These are phyloP conservation scores for Chromobotia macracanthus DNA, from an alignment of 2,797 vertebrate genomes.

Conservation along the genomic window DNA sequence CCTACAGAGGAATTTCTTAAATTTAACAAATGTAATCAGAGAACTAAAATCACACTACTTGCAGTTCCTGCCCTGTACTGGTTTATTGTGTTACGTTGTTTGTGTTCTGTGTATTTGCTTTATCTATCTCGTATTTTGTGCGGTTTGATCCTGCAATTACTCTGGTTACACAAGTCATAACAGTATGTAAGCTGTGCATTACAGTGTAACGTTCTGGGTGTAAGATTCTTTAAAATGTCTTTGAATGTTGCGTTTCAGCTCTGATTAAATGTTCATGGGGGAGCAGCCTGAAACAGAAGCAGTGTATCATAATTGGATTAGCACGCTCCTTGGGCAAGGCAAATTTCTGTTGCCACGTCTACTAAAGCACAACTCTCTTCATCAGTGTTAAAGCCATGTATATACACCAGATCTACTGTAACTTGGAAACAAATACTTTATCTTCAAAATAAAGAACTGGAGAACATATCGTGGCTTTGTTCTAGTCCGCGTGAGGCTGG, in stretches of 20 bases:
- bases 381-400: neutral
- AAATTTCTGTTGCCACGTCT: slow-evolving; percentile 40
- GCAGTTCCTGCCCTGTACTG: neutral
- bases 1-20: neutral
- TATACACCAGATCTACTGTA: slow-evolving; percentile 4
- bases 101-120: neutral
- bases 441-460: neutral
- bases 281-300: slow-evolving; percentile 10
- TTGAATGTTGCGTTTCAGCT: too few species aligned
- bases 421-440: neutral
- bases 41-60: neutral
- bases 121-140: neutral
- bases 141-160: neutral
- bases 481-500: neutral
- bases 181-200: too few species aligned
- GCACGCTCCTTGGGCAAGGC: slow-evolving; percentile 38
- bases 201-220: too few species aligned
- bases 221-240: too few species aligned
- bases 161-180: neutral
- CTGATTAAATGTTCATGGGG: neutral
- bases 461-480: neutral
- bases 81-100: slow-evolving; percentile 1
- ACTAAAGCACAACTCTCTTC: slow-evolving; percentile 29
- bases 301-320: neutral
- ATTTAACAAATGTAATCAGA: neutral